A percentile compares a stretch with the other conserved stretches of the same genome.
These are phyloP conservation scores for Dromius quadrimaculatus DNA, from an alignment of 2,888 invertebrate species.

Conservation along the genomic window DNA sequence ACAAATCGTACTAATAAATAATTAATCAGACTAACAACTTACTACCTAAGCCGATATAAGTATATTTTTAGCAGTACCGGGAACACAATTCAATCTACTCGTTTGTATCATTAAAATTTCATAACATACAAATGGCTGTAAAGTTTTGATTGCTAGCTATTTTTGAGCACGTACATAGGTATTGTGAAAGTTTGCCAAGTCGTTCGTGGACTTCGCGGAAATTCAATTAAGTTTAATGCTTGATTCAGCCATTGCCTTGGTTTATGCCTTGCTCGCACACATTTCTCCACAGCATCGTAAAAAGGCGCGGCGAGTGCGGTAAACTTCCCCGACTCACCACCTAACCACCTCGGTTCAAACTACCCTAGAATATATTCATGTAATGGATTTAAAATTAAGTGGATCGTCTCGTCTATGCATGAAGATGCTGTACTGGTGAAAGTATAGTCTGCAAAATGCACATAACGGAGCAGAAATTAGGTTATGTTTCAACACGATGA, in stretches of 20 bases:
- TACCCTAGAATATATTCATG: slow-evolving; percentile 34
- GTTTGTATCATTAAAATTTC: slow-evolving; percentile 28
- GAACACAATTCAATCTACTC: slow-evolving; percentile 9
- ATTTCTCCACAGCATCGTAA: slow-evolving; percentile 27
- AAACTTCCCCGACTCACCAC: not conserved
- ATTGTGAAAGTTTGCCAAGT: slow-evolving; percentile 45
- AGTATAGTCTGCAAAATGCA: no score
- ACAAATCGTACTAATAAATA: no score
- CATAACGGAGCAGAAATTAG: no score
- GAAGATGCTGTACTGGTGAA: not conserved
- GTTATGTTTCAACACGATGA: no score
- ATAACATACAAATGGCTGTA: slow-evolving; percentile 27
- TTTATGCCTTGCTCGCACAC: slow-evolving; percentile 21
- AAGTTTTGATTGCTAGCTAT: slow-evolving; percentile 31
- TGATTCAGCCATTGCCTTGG: slow-evolving; percentile 37
- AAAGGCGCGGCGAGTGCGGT: slow-evolving; percentile 9
- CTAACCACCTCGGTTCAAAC: not conserved
- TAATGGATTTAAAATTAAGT: slow-evolving; percentile 46
- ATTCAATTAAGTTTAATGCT: slow-evolving; percentile 46
- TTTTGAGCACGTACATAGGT: slow-evolving; percentile 34
- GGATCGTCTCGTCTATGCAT: slow-evolving; percentile 16
- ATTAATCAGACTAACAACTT: no score
- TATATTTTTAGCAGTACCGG: no score
- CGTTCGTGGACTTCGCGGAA: slow-evolving; percentile 32
- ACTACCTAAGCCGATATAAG: no score